Percentiles rank a stretch among this genome's conserved stretches.
phyloP scores from a whole-genome alignment of 2,113 vertebrate genomes.

The Cebus imitator region DNA sequence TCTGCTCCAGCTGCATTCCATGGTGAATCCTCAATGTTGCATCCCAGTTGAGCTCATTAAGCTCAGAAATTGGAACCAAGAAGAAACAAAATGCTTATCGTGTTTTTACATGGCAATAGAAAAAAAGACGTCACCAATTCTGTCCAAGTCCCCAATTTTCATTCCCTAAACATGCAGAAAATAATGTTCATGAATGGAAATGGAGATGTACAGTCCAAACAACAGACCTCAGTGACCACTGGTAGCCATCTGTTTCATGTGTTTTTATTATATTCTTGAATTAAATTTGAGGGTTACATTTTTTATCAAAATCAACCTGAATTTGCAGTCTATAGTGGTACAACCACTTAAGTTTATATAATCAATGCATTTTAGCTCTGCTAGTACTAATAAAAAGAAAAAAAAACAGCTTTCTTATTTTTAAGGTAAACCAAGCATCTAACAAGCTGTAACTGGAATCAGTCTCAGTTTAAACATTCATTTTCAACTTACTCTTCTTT shows the following conservation, averaged over 20 bases:
- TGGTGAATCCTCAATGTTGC: rapidly evolving
- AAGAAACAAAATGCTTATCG: not conserved
- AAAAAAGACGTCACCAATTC: not conserved
- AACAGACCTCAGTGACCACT: not conserved
- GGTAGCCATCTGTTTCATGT: not conserved
- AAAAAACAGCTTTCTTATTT: not conserved
- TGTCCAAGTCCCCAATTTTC: not conserved
- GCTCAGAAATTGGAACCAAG: not conserved
- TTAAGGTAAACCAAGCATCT: not conserved
- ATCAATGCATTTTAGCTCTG: not conserved
- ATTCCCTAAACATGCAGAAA: not conserved
- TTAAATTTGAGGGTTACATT: not conserved
- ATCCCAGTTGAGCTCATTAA: not conserved
- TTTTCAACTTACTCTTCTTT: not conserved
- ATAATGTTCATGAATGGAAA: not conserved
- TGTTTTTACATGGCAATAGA: not conserved
- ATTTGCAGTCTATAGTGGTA: not conserved
- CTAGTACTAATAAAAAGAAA: not conserved
- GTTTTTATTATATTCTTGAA: not conserved
- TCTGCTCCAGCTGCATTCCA: not conserved
- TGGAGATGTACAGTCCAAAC: not conserved
- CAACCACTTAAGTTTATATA: not conserved
- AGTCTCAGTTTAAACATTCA: not conserved
- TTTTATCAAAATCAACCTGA: conserved; percentile 37
- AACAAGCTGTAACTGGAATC: not conserved